Conservation (phyloP, 2,113 vertebrate species). For the Syngnathoides biaculeatus region DNA sequence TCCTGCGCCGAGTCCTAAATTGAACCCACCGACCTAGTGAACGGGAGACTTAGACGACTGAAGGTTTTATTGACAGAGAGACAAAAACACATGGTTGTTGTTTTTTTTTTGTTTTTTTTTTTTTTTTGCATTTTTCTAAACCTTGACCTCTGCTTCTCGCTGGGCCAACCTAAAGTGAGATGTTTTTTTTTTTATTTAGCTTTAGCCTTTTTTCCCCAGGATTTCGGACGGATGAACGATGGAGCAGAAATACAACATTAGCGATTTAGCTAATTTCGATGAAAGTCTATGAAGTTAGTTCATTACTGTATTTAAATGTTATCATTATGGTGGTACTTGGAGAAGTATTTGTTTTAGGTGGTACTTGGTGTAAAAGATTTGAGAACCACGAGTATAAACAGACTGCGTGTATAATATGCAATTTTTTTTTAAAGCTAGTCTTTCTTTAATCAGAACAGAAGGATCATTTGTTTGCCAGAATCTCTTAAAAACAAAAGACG, state of each 20-base stretch:
- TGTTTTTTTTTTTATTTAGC: constrained; percentile 38
- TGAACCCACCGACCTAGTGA: constrained; percentile 47
- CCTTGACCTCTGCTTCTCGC: constrained; percentile 21
- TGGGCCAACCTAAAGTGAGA: constrained; percentile 20
- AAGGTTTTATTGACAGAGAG: constrained; percentile 54
- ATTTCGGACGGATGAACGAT: neutral
- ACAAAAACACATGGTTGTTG: constrained; percentile 34
- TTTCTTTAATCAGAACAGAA: too few species aligned
- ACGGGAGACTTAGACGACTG: constrained; percentile 30
- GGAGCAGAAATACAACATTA: neutral
- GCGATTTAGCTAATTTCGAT: neutral
- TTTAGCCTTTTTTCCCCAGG: neutral
- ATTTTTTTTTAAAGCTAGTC: too few species aligned
- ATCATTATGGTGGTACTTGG: neutral
- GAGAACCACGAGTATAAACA: too few species aligned
- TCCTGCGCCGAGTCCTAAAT: constrained; percentile 55
- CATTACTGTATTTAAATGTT: neutral
- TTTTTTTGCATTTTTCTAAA: too few species aligned
- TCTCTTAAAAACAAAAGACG: neutral
- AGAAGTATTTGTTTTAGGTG: too few species aligned
- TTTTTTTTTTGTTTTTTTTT: too few species aligned
- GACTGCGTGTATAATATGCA: too few species aligned
- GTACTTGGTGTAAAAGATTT: too few species aligned
- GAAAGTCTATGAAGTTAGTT: neutral
- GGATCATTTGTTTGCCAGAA: neutral